A percentile compares a stretch with the other conserved stretches of the same genome.
These are phyloP conservation scores for Barbus barbus DNA, from an alignment of 2,113 vertebrate species.

Conservation along the genomic window DNA sequence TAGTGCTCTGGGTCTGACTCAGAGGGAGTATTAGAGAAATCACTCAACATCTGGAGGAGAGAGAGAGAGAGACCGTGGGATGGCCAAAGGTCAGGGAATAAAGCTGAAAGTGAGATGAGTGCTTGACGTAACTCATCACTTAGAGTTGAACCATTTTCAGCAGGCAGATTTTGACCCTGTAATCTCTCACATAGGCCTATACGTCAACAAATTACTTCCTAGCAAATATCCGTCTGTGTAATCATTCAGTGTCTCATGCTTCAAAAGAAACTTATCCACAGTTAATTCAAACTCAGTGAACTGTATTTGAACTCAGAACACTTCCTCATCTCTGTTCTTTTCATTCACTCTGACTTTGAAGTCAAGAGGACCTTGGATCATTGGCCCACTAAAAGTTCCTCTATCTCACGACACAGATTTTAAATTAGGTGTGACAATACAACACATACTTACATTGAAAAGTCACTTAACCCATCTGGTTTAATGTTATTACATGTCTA, in stretches of 20 bases:
- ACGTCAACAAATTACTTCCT: slow-evolving; percentile 12
- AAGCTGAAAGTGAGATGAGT: slow-evolving; percentile 43
- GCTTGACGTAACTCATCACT: slow-evolving; percentile 31
- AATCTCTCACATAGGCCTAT: slow-evolving; percentile 32
- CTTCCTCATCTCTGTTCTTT: neutral
- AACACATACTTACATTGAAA: too few species aligned
- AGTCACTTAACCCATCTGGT: neutral
- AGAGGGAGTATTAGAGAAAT: slow-evolving; percentile 30
- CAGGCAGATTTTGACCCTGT: slow-evolving; percentile 12
- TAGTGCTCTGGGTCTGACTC: neutral
- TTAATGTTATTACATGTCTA: neutral
- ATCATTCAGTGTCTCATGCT: neutral
- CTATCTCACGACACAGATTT: neutral
- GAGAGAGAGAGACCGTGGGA: neutral
- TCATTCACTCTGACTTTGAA: neutral
- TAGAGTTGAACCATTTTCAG: neutral
- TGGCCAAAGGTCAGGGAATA: neutral
- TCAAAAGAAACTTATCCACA: neutral
- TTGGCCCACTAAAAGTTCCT: neutral
- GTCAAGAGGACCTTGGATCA: neutral
- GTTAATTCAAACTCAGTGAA: slow-evolving; percentile 1
- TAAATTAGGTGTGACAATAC: neutral
- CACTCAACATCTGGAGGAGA: slow-evolving; percentile 43
- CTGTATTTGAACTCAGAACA: neutral
- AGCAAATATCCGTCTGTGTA: neutral